phyloP scores from a whole-genome alignment of 2,113 vertebrate species.

The Syngnathus scovelli region DNA sequence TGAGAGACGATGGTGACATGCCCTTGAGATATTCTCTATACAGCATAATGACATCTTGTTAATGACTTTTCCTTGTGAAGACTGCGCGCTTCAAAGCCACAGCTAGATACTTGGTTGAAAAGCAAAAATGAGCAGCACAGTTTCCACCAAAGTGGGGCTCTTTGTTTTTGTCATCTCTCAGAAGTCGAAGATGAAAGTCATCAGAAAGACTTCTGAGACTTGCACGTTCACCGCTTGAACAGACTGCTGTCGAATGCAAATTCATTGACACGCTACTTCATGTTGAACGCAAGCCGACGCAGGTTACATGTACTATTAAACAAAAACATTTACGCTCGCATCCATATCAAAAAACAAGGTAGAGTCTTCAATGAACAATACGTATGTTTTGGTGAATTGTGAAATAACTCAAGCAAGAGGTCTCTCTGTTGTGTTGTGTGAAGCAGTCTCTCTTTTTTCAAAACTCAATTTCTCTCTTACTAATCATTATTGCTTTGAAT shows the following conservation, averaged over 20 bases:
- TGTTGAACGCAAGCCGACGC: conserved; percentile 7
- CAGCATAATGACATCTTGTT: conserved; percentile 34
- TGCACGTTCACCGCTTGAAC: conserved; percentile 6
- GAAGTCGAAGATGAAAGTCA: conserved; percentile 44
- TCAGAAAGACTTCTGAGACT: conserved; percentile 39
- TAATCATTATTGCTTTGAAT: no score
- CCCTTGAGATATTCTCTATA: conserved; percentile 19
- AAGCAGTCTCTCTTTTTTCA: no score
- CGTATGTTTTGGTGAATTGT: neutral
- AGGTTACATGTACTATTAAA: neutral
- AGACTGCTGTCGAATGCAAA: neutral
- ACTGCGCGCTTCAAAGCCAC: conserved; percentile 15
- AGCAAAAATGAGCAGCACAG: conserved; percentile 32
- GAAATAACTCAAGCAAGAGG: no score
- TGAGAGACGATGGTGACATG: neutral
- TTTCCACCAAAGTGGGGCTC: conserved; percentile 23
- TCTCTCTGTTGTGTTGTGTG: no score
- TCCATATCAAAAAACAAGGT: neutral
- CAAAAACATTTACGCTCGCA: neutral
- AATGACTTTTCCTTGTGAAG: conserved; percentile 28
- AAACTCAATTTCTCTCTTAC: no score
- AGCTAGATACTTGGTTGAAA: conserved; percentile 21
- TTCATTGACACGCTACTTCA: conserved; percentile 14
- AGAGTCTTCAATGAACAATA: neutral
- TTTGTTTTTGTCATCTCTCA: conserved; percentile 8